These are phyloP conservation scores for Holcopasites calliopsidis DNA, from an alignment of 1,140 invertebrate species.

Conservation along the genomic window DNA sequence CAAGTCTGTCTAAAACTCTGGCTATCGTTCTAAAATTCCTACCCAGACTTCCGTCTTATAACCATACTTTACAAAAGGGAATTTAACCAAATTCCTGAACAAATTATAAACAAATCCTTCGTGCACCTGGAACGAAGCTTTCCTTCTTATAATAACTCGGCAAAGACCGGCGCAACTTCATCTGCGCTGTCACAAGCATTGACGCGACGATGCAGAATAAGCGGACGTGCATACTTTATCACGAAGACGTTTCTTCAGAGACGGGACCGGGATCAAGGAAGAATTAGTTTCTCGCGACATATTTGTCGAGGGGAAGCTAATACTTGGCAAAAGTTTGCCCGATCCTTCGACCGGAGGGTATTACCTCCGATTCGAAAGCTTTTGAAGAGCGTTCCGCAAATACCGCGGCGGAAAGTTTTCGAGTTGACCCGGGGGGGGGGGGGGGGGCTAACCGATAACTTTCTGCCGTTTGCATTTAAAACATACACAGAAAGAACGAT, in stretches of 20 bases:
- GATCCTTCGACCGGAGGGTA: slow-evolving; percentile 1
- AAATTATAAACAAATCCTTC: not conserved
- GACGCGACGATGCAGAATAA: not conserved
- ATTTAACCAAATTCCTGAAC: not conserved
- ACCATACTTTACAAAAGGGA: no score
- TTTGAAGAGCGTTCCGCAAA: slow-evolving; percentile 29
- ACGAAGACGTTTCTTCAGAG: not conserved
- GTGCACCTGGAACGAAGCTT: not conserved
- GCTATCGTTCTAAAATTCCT: no score
- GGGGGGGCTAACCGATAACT: not conserved
- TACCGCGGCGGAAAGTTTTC: not conserved
- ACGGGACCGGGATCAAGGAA: no score
- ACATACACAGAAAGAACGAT: slow-evolving; percentile 32
- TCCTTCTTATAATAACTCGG: no score
- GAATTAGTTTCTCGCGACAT: slow-evolving; percentile 1
- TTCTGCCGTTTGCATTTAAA: slow-evolving; percentile 27
- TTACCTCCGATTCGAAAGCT: not conserved
- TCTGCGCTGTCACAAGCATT: not conserved
- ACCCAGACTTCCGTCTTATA: no score
- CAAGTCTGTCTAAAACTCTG: no score
- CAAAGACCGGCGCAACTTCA: not conserved
- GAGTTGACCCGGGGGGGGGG: not conserved
- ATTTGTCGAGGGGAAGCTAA: slow-evolving; percentile 39
- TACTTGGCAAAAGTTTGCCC: slow-evolving; percentile 31
- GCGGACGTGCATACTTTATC: slow-evolving; percentile 13